These are phyloP conservation scores for Porites evermanni DNA, from an alignment of 92 coral and sea anemone species.

Conservation along the genomic window DNA sequence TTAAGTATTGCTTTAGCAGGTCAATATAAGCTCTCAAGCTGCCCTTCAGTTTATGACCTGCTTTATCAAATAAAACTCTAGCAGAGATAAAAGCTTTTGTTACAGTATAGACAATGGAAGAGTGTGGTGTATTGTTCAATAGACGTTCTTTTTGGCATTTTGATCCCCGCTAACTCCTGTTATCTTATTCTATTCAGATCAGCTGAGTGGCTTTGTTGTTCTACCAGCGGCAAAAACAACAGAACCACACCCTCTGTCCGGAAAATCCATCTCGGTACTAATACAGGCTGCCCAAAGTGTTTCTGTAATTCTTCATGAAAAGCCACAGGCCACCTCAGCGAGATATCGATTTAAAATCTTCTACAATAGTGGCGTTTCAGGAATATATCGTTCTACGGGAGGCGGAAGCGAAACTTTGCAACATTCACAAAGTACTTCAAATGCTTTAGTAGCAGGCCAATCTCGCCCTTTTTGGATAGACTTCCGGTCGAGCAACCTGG, in stretches of 20 bases:
- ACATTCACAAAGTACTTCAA: neutral
- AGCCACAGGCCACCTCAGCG: conserved; percentile 25
- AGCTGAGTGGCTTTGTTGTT: conserved; percentile 44
- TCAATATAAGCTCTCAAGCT: too few relatives aligned
- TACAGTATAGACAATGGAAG: too few relatives aligned
- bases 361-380: neutral
- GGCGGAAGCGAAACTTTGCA: neutral
- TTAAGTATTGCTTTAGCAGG: too few relatives aligned
- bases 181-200: conserved; percentile 46
- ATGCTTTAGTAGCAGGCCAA: conserved; percentile 14
- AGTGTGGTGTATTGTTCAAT: too few relatives aligned
- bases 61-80: too few relatives aligned
- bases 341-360: conserved; percentile 64
- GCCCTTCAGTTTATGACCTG: too few relatives aligned
- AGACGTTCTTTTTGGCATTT: neutral
- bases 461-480: conserved; percentile 80
- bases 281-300: conserved; percentile 27
- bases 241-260: conserved; percentile 53
- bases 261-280: conserved; percentile 58
- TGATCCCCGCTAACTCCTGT: neutral
- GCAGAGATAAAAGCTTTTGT: too few relatives aligned
- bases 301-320: conserved; percentile 52
- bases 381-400: conserved; percentile 10
- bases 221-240: conserved; percentile 30
- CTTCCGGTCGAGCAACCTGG: conserved; percentile 79